Base-by-base conservation (phyloP, 1,140 invertebrate species). In the Mycetomoellerius zeteki region DNA sequence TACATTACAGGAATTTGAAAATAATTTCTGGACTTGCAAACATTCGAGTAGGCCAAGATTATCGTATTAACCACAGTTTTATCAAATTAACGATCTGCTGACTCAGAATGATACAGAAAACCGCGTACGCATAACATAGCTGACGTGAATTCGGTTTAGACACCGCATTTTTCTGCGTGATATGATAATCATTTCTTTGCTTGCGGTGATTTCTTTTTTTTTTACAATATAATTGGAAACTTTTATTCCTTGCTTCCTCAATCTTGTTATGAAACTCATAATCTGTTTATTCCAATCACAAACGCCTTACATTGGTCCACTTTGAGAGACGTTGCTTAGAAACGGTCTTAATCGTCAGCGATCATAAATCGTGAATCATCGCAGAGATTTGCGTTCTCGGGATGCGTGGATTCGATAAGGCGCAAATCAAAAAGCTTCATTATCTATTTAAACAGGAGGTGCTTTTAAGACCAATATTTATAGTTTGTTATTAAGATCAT, bases 81-180 rank as follows among this genome's bases (percentile, higher is more conserved):
- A 75, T 73, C 54, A 60, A 75, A 64, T 24, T 72, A 58, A 19
- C n/a, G 14, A 85, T 77, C 43, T 62, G 76, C 76, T 87, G 81
- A 89, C 75, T 54, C 67, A 47, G 21, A 56, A 88, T 89, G 86
- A 89, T 86, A 82, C 67, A 78, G 67, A 87, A 85, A 90, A 89
- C 72, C 77, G 65, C 78, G 58, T 19, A 27, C 52, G 6, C 30
- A 33, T 81, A 85, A 89, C 88, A 81, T 52, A 82, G 86, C 50
- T 71, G 58, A 60, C 47, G 86, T 33, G 56, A 65, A 76, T 87
- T 87, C 62, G 43, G 24, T 56, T 10, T 21, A 71, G 76, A n/a
- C 43, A 43, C 30, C 77, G 43, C 43, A 52, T 73, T 85, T 50
- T 76, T 75, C 56, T 62, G 64, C 47, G 4, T 47, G 80, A 50